Evolutionary conservation across 2,113 vertebrate genomes (phyloP).

Genomic region (Hippocampus abdominalis): DNA sequence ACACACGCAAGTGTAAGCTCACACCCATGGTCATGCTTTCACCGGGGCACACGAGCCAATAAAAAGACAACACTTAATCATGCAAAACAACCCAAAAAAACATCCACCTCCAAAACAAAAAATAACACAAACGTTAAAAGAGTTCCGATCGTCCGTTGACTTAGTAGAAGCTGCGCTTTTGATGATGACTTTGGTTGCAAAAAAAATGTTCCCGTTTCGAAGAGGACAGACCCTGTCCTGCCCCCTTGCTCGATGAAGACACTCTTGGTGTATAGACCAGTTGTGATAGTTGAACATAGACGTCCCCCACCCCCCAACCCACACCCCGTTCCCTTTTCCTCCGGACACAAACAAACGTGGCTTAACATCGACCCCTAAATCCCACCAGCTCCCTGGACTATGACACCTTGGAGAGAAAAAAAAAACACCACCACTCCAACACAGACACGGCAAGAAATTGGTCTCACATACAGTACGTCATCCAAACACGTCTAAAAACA

Average conservation of each 20-base stretch:
- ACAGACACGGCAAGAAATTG: conserved; percentile 67
- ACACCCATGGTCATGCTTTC: conserved; percentile 74
- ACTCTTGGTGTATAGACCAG: conserved; percentile 76
- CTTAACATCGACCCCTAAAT: conserved; percentile 58
- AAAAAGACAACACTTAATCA: conserved; percentile 75
- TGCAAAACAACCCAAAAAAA: conserved; percentile 51
- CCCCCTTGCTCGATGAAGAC: conserved; percentile 71
- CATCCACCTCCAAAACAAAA: not conserved
- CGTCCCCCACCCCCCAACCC: conserved; percentile 10
- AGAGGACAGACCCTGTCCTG: conserved; percentile 72
- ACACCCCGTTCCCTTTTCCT: conserved; percentile 29
- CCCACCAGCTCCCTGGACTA: conserved; percentile 59
- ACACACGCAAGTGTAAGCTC: conserved; percentile 69
- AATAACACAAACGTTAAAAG: conserved; percentile 24
- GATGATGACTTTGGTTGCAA: conserved; percentile 77
- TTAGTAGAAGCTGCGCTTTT: conserved; percentile 75
- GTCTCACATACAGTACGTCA: conserved; percentile 65
- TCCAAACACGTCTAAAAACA: conserved; percentile 70
- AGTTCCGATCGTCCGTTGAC: conserved; percentile 65
- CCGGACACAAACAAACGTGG: conserved; percentile 62
- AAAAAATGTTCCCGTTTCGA: conserved; percentile 72
- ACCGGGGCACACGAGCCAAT: conserved; percentile 72
- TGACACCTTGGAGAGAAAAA: conserved; percentile 68
- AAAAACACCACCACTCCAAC: conserved; percentile 70
- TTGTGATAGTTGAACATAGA: conserved; percentile 66